Conservation (phyloP, 2,113 vertebrate genomes). For the Kryptolebias marmoratus region DNA sequence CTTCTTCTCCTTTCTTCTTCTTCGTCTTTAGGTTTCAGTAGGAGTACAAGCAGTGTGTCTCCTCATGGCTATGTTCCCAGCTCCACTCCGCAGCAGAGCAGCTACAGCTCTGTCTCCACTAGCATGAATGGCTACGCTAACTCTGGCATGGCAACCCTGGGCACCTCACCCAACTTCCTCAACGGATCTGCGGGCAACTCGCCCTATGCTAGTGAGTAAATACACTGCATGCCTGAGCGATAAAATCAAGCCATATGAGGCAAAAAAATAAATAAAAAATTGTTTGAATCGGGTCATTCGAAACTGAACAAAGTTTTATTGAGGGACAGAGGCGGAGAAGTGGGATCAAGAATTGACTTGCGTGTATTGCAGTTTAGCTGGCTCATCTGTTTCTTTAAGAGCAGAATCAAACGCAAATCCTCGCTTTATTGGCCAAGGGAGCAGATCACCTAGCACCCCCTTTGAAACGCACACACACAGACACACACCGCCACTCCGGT, state of each 20-base stretch:
- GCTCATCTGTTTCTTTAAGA: constrained; percentile 80
- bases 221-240: constrained; percentile 25
- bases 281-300: not conserved
- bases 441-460: constrained; percentile 71
- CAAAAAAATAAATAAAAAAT: not conserved
- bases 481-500: constrained; percentile 78
- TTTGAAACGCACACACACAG: not conserved
- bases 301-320: constrained; percentile 8
- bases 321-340: constrained; percentile 3
- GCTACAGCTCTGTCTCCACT: constrained; percentile 94
- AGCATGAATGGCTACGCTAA: constrained; percentile 98
- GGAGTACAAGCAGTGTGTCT: constrained; percentile 95
- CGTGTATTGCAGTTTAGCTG: constrained; percentile 63
- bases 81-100: constrained; percentile 95
- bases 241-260: not conserved
- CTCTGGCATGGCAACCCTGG: constrained; percentile 95
- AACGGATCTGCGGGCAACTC: constrained; percentile 98
- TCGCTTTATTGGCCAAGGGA: constrained; percentile 70
- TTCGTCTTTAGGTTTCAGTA: constrained; percentile 88
- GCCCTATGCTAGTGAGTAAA: constrained; percentile 96
- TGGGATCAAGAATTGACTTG: constrained; percentile 30
- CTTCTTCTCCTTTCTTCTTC: constrained; percentile 37
- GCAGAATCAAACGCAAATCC: constrained; percentile 73
- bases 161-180: constrained; percentile 95
- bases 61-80: constrained; percentile 96